These are phyloP conservation scores for Strix uralensis DNA, from an alignment of 2,113 vertebrate species.

Conservation along the genomic window DNA sequence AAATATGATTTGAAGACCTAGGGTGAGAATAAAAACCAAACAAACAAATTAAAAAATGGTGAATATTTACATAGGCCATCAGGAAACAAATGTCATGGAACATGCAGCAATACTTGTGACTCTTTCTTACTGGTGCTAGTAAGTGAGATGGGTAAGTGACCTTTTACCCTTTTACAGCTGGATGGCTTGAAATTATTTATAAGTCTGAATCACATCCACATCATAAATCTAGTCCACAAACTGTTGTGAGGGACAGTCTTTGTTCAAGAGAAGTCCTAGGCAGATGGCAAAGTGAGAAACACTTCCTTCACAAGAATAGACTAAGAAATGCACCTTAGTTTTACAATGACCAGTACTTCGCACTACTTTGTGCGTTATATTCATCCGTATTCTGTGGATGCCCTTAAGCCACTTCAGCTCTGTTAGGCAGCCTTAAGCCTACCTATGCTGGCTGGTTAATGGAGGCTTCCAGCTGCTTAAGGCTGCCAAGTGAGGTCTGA, in stretches of 20 bases:
- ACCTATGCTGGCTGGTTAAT: not conserved
- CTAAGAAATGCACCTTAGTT: not conserved
- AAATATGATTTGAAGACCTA: not conserved
- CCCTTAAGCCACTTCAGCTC: rapidly evolving
- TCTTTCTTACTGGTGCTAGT: not conserved
- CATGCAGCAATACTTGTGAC: not conserved
- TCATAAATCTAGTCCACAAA: not conserved
- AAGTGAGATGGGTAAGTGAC: not conserved
- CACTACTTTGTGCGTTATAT: not conserved
- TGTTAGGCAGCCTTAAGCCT: not conserved
- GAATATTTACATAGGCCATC: not conserved
- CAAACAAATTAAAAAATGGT: not conserved
- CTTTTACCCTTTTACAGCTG: not conserved
- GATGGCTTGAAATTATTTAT: not conserved
- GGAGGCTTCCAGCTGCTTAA: not conserved
- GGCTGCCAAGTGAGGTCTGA: not conserved
- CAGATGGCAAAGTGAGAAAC: not conserved
- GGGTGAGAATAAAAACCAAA: not conserved
- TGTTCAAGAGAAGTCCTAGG: not conserved
- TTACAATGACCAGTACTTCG: not conserved
- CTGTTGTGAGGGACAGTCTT: not conserved
- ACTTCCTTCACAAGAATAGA: not conserved
- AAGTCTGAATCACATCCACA: not conserved
- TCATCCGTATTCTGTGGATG: rapidly evolving
- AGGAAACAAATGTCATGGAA: not conserved